Percentiles rank a stretch among this genome's conserved stretches.
Evolutionary conservation across 2,888 invertebrate species (phyloP).

Genomic region (Cylloceria caligata): DNA sequence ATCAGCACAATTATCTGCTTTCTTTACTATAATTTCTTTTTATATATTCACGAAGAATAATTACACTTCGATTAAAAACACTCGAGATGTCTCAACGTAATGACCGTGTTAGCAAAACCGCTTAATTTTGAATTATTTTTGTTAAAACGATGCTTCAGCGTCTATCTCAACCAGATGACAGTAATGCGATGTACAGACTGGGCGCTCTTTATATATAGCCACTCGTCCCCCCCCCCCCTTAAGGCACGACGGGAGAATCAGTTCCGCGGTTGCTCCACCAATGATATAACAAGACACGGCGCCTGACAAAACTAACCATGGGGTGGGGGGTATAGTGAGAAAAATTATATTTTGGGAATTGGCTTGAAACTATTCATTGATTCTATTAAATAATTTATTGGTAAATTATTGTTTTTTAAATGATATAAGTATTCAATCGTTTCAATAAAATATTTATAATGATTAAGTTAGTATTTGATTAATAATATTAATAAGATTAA

Average conservation of each 20-base stretch:
- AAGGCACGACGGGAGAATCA: constrained; percentile 11
- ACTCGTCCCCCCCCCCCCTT: constrained; percentile 9
- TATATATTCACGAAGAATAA: background rate
- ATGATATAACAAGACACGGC: constrained; percentile 8
- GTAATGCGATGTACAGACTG: constrained; percentile 45
- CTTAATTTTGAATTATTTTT: too few species aligned
- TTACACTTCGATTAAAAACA: background rate
- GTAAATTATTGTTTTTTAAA: too few species aligned
- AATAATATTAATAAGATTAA: too few species aligned
- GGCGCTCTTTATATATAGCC: constrained; percentile 58
- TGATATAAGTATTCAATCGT: too few species aligned
- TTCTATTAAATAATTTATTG: too few species aligned
- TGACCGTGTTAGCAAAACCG: background rate
- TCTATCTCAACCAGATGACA: constrained; percentile 56
- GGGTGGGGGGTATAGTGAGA: too few species aligned
- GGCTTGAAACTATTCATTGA: too few species aligned
- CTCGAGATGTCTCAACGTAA: background rate
- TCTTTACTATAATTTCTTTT: background rate
- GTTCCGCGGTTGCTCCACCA: constrained; percentile 13
- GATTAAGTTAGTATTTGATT: too few species aligned
- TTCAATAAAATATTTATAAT: too few species aligned
- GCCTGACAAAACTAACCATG: constrained; percentile 29
- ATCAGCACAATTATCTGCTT: background rate
- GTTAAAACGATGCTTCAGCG: too few species aligned
- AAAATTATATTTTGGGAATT: too few species aligned